Base-by-base conservation (phyloP, 2,888 invertebrate species). In the Ophion slaviceki region DNA sequence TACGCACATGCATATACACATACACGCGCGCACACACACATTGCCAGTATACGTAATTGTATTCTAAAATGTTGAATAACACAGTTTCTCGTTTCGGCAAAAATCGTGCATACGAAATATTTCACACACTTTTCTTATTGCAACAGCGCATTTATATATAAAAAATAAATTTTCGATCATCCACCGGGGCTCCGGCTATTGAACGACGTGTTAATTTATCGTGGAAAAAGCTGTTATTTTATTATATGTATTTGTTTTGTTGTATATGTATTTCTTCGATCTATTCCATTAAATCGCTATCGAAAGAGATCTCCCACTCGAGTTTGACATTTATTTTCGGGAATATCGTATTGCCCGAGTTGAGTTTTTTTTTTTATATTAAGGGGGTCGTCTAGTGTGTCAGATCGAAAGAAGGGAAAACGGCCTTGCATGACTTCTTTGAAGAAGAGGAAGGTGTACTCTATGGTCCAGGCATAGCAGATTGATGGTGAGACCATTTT, bases 131-230 rank as follows among this genome's bases (percentile, higher is more conserved):
- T 47, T 47, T 45, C 5, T 80, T 76, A 10, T 80, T 76, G 80
- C 80, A 86, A 82, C 80, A 74, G 85, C 82, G 76, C 76, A 72
- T 82, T 47, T 14, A 14, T 80, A 67, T 86, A 86, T 82, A 86
- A 86, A 86, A 86, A 82, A 86, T 86, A 86, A 72, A 77, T 76
- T 80, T 82, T 77, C 75, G 59, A 53, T 82, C 32, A 75, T 77
- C 71, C 17, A 76, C 76, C 59, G 36, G 66, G 36, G 36, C 28
- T 53, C 64, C 80, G 45, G 64, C 68, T 36, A 79, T 75, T 64
- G 77, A 74, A 40, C 71, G 75, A 76, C 80, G 61, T 72, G 24
- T 71, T 76, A 62, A 85, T 82, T 80, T 80, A 62, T 74, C 40
- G 82, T 57, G 70, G 32, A 72, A 80, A 76, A 80, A 82, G 76